Base-by-base conservation (phyloP, 2,888 invertebrate genomes). In the Amphipyra berbera region DNA sequence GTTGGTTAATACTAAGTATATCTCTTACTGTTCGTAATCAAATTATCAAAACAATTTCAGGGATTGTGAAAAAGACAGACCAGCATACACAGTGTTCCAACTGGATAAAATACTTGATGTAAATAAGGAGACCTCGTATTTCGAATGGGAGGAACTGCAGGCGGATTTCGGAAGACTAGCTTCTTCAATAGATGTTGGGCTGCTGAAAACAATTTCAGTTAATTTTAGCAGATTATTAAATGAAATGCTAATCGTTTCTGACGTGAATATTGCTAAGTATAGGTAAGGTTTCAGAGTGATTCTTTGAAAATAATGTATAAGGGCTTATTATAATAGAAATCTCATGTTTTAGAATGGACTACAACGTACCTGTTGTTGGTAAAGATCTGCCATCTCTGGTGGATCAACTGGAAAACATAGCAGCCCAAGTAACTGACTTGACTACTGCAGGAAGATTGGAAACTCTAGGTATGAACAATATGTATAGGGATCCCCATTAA, bases 21-120 rank as follows among this genome's bases (percentile, higher is more conserved):
- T 21, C 21, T 21, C 21, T 21, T 21, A 21, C 21, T 3, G 21
- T 21, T 21, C 21, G 2, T 21, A 2, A 21, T 3, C 3, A 21
- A 30, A 30, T 30, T 30, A 30, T 30, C 30, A 6, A 30, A 7
- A 30, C 30, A 30, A 7, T 88, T 88, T 53, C 88, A 97, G 97
- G 73, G 96, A 96, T 81, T 97, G 97, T 85, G 96, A 96, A 86
- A 95, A 96, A 81, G 96, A 97, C 84, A 95, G 96, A 76, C 95
- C 97, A 68, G 96, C 96, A n/a, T 97, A 97, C 91, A 94, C 95
- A 45, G 96, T 97, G 30, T 97, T 97, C 84, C 96, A 96, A 87
- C 90, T 97, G 75, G 96, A 96, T 76, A 96, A 96, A 82, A 95
- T 97, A 69, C 93, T 97, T 67, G 96, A 97, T 85, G 94, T 97